Evolutionary conservation across 1,140 invertebrate genomes (phyloP).

Genomic region (Homalodisca vitripennis): DNA sequence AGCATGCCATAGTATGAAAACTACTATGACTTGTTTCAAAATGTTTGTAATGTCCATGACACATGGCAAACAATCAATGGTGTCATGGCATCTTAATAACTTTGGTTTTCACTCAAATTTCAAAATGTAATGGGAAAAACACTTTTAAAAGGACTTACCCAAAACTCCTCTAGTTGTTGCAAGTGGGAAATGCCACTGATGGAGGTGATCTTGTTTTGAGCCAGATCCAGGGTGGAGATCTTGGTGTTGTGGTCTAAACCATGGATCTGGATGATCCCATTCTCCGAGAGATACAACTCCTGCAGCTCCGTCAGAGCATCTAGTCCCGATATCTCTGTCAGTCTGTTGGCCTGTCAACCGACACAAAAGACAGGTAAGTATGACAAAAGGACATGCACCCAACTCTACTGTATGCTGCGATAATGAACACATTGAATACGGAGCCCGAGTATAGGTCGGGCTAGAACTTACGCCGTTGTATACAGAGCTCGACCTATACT

Average conservation of each 20-base stretch:
- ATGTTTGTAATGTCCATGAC: too few relatives aligned
- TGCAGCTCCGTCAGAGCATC: conserved; percentile 70
- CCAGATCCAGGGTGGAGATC: conserved; percentile 86
- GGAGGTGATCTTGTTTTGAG: conserved; percentile 80
- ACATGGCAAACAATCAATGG: too few relatives aligned
- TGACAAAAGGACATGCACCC: too few relatives aligned
- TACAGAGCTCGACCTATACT: too few relatives aligned
- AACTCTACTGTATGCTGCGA: too few relatives aligned
- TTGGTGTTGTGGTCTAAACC: conserved; percentile 67
- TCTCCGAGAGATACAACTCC: conserved; percentile 93
- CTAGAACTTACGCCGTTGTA: not conserved
- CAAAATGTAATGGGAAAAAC: too few relatives aligned
- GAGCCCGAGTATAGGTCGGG: too few relatives aligned
- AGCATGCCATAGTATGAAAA: too few relatives aligned
- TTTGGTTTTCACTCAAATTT: too few relatives aligned
- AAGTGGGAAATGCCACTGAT: conserved; percentile 82
- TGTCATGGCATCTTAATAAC: too few relatives aligned
- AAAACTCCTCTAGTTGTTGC: conserved; percentile 82
- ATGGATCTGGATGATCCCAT: conserved; percentile 80
- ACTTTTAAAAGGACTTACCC: conserved; percentile 70
- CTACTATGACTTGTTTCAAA: too few relatives aligned
- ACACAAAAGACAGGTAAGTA: too few relatives aligned
- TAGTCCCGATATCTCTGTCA: conserved; percentile 86
- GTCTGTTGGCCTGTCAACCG: conserved; percentile 73
- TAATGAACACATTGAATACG: not conserved